phyloP scores from a whole-genome alignment of 2,888 invertebrate species.

The Stictocephala bisonia region DNA sequence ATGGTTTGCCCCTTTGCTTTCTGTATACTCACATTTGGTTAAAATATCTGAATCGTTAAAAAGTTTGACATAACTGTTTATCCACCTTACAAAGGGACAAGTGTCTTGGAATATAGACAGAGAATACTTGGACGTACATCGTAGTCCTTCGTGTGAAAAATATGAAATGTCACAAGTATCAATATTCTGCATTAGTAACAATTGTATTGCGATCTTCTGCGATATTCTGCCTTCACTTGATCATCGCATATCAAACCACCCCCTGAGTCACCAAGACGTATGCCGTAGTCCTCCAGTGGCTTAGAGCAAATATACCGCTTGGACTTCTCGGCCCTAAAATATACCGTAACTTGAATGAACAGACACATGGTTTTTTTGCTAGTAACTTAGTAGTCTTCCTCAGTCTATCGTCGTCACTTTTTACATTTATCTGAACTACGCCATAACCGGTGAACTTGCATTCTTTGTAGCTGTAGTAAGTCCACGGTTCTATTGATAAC shows the following conservation, averaged over 20 bases:
- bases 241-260: conserved; percentile 20
- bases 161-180: neutral
- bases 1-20: too few species aligned
- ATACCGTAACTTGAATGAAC: neutral
- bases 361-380: neutral
- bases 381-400: neutral
- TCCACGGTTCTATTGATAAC: neutral
- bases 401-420: neutral
- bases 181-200: neutral
- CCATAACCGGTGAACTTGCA: conserved; percentile 7
- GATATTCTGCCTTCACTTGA: neutral
- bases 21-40: neutral
- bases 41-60: neutral
- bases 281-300: conserved; percentile 3
- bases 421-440: neutral
- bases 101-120: neutral
- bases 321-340: neutral
- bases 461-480: neutral
- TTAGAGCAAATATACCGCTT: neutral
- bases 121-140: neutral
- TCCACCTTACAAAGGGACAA: neutral
- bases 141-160: neutral
- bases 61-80: neutral
- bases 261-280: conserved; percentile 26
- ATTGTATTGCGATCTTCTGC: neutral